phyloP scores from a whole-genome alignment of 2,888 invertebrate genomes.

The Pterobdella sp. region DNA sequence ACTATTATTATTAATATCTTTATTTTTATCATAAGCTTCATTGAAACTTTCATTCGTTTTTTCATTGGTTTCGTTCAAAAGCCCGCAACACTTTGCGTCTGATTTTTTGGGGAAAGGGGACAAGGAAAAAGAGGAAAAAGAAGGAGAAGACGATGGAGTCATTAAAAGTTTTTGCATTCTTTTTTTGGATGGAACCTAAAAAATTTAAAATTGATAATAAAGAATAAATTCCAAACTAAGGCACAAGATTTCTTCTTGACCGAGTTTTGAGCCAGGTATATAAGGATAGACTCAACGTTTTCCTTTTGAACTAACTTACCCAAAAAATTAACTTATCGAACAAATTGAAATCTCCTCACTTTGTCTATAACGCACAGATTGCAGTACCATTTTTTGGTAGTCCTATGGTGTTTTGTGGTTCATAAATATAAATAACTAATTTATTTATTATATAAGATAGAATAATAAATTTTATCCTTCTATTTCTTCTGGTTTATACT shows the following conservation, averaged over 20 bases:
- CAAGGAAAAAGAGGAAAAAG: background rate
- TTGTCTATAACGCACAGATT: slow-evolving; percentile 30
- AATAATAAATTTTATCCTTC: background rate
- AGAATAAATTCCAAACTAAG: too few species aligned
- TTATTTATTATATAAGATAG: background rate
- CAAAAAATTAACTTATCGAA: too few species aligned
- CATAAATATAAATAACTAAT: background rate
- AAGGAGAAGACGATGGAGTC: background rate
- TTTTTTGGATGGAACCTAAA: background rate
- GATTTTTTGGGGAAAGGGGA: background rate
- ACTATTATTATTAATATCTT: background rate
- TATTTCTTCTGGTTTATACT: background rate
- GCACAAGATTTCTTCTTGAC: too few species aligned
- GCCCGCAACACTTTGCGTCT: background rate
- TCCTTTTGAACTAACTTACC: too few species aligned
- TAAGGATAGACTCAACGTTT: too few species aligned
- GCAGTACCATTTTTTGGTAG: slow-evolving; percentile 36
- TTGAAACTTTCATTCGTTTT: background rate
- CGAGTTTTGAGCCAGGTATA: too few species aligned
- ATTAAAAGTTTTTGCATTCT: background rate
- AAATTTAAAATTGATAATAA: too few species aligned
- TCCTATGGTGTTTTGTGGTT: slow-evolving; percentile 19
- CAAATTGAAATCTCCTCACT: slow-evolving; percentile 27
- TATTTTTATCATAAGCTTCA: background rate
- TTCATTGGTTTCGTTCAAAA: background rate